A percentile compares a stretch with the other conserved stretches of the same genome.
Evolutionary conservation across 2,888 invertebrate species (phyloP).

Genomic region (Napeogenes inachia): DNA sequence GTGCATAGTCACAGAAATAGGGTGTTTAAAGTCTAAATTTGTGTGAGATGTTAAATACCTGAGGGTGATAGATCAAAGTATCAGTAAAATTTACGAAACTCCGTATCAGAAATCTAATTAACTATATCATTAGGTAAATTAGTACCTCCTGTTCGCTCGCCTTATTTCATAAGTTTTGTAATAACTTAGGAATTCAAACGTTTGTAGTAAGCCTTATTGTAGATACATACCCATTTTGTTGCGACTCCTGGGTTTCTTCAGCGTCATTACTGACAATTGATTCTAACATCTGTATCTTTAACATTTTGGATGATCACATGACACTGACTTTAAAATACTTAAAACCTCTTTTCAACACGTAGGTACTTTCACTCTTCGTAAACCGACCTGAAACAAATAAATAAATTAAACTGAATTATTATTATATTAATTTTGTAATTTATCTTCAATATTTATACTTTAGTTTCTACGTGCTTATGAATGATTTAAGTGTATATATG

Average conservation of each 20-base stretch:
- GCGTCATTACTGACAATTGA: constrained; percentile 83
- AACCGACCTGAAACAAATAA: constrained; percentile 33
- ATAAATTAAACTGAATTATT: not conserved
- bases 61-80: no score
- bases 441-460: no score
- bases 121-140: no score
- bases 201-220: no score
- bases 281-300: constrained; percentile 87
- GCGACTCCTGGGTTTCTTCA: constrained; percentile 64
- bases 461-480: no score
- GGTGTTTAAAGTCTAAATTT: no score
- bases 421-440: not conserved
- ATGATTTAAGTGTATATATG: no score
- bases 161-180: not conserved
- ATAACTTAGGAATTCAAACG: not conserved
- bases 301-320: constrained; percentile 77
- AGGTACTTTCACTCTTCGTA: not conserved
- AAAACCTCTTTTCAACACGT: constrained; percentile 16
- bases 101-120: no score
- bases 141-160: no score
- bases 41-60: no score
- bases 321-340: constrained; percentile 41
- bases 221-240: constrained; percentile 61
- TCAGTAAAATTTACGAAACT: no score
- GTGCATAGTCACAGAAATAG: no score